phyloP scores from a whole-genome alignment of 1,140 invertebrate genomes.

The Homarus americanus region DNA sequence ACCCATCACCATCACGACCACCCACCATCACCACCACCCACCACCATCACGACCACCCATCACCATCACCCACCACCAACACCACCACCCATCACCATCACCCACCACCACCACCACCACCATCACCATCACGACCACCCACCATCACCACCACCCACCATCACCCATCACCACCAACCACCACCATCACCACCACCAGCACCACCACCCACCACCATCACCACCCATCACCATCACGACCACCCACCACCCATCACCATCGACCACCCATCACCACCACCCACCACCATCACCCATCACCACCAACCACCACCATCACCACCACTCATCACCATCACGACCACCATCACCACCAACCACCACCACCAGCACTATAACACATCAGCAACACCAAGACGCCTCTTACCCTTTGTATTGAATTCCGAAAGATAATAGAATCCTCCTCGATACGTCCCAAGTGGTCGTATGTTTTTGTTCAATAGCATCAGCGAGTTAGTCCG shows the following conservation, averaged over 20 bases:
- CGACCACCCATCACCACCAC: not conserved
- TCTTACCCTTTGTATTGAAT: conserved; percentile 13
- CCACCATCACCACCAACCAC: not conserved
- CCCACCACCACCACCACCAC: no score
- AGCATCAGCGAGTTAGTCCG: conserved; percentile 39
- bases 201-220: no score
- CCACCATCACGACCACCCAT: no score
- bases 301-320: not conserved
- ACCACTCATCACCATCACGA: not conserved
- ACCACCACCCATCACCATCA: no score
- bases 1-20: no score
- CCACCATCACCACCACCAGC: no score
- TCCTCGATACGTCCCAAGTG: not conserved
- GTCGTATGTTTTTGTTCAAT: conserved; percentile 18
- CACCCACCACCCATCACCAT: not conserved
- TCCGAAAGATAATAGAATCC: conserved; percentile 50
- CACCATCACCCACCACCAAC: no score
- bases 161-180: no score
- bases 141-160: no score
- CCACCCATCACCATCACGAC: not conserved
- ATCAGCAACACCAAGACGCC: not conserved
- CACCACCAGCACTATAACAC: not conserved
- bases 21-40: no score
- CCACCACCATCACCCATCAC: not conserved
- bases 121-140: no score